Percentiles rank a stretch among this genome's conserved stretches.
These are phyloP conservation scores for Microtus pennsylvanicus DNA, from an alignment of 2,113 vertebrate species.

Conservation along the genomic window DNA sequence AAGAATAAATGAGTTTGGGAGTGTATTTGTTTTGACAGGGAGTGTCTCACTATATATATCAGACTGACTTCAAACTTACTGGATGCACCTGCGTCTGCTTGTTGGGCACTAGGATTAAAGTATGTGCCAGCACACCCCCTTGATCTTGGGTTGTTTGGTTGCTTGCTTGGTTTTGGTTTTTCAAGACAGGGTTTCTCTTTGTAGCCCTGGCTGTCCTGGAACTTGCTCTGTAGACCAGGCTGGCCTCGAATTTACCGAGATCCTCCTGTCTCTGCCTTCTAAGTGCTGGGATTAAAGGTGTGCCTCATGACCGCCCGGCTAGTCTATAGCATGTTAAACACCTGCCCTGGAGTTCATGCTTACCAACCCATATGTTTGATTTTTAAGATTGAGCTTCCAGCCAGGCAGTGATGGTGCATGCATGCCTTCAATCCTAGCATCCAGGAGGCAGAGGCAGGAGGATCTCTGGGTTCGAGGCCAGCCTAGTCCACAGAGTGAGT, in stretches of 20 bases:
- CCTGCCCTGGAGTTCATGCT: background rate
- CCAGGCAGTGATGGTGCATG: too few species aligned
- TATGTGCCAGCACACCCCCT: too few species aligned
- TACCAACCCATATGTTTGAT: background rate
- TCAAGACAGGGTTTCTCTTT: background rate
- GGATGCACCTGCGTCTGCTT: background rate
- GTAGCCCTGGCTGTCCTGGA: background rate
- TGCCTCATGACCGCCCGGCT: background rate
- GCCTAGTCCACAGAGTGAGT: too few species aligned
- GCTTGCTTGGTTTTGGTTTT: background rate
- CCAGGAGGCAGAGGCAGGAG: too few species aligned
- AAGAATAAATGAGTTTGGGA: background rate
- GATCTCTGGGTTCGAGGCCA: too few species aligned
- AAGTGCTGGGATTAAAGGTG: background rate
- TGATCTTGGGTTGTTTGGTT: too few species aligned
- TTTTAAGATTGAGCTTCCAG: conserved; percentile 11
- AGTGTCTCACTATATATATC: background rate
- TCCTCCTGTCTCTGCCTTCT: background rate
- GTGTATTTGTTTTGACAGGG: background rate
- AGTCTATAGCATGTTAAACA: background rate
- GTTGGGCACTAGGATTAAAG: background rate
- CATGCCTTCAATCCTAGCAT: too few species aligned
- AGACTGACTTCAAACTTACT: too few species aligned
- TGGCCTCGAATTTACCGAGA: background rate
- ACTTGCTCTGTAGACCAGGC: background rate